Evolutionary conservation across 2,797 vertebrate genomes (phyloP).

Genomic region (Sebastes flavidus): DNA sequence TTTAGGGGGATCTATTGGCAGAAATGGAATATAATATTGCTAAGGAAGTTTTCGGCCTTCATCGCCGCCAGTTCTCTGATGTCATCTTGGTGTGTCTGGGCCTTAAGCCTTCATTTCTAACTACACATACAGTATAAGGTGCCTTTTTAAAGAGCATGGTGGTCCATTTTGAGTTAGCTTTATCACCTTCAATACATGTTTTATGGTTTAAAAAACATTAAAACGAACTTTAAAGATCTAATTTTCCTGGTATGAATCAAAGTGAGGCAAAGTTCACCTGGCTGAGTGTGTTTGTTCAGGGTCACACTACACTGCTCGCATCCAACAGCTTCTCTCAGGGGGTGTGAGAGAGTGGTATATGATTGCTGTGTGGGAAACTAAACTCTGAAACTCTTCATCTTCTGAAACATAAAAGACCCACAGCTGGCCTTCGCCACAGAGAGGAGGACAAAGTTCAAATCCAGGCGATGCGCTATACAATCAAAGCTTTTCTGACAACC

Average conservation of each 20-base stretch:
- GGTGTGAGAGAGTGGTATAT: background rate
- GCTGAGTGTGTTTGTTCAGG: background rate
- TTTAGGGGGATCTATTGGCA: no score
- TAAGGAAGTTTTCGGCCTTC: no score
- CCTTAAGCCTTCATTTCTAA: background rate
- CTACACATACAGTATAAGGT: no score
- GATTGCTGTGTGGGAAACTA: slow-evolving; percentile 1
- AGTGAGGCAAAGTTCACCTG: slow-evolving; percentile 26
- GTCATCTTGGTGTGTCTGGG: no score
- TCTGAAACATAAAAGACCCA: background rate
- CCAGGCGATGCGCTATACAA: slow-evolving; percentile 5
- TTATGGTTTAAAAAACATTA: slow-evolving; percentile 7
- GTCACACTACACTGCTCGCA: background rate
- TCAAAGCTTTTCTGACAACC: slow-evolving; percentile 15
- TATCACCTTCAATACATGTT: background rate
- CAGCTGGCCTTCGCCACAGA: background rate
- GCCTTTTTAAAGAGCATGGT: background rate
- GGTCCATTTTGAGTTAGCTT: background rate
- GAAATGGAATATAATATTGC: rapidly evolving
- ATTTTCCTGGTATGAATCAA: background rate
- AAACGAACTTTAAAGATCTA: slow-evolving; percentile 5
- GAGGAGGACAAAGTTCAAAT: slow-evolving; percentile 35
- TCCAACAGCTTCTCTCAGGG: background rate
- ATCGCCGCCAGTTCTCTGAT: no score
- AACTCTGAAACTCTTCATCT: background rate